Evolutionary conservation across 2,113 vertebrate genomes (phyloP).

Genomic region (Motacilla alba): DNA sequence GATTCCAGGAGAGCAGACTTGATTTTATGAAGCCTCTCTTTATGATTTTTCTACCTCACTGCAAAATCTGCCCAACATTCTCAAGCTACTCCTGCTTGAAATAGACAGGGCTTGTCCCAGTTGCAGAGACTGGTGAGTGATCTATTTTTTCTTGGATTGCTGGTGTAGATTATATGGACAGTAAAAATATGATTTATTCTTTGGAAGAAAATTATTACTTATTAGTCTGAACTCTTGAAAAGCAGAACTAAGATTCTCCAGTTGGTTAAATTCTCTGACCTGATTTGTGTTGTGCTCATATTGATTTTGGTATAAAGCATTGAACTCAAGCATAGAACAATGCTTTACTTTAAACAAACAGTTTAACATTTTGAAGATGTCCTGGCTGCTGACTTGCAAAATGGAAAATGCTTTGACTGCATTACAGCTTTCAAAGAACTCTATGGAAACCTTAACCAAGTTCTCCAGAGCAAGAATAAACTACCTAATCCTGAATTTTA

Average conservation of each 20-base stretch:
- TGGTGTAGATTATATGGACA: not conserved
- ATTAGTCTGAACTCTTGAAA: not conserved
- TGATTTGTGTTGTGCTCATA: not conserved
- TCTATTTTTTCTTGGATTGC: not conserved
- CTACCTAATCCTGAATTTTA: not conserved
- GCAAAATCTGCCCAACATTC: not conserved
- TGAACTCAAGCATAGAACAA: not conserved
- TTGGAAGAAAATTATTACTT: not conserved
- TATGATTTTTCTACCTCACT: not conserved
- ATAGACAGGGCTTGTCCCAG: not conserved
- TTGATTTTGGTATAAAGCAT: not conserved
- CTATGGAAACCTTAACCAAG: not conserved
- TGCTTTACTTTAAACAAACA: not conserved
- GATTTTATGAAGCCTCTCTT: not conserved
- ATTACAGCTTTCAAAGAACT: not conserved
- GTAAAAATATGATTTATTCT: not conserved
- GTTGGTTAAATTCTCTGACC: not conserved
- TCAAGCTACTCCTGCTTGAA: not conserved
- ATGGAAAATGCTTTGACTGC: not conserved
- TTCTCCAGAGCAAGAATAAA: not conserved
- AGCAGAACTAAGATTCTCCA: not conserved
- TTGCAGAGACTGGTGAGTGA: not conserved
- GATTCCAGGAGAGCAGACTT: not conserved
- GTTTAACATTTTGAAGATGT: not conserved
- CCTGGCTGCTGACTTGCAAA: not conserved